These are phyloP conservation scores for Hylaeus anthracinus DNA, from an alignment of 1,140 invertebrate species.

Conservation along the genomic window DNA sequence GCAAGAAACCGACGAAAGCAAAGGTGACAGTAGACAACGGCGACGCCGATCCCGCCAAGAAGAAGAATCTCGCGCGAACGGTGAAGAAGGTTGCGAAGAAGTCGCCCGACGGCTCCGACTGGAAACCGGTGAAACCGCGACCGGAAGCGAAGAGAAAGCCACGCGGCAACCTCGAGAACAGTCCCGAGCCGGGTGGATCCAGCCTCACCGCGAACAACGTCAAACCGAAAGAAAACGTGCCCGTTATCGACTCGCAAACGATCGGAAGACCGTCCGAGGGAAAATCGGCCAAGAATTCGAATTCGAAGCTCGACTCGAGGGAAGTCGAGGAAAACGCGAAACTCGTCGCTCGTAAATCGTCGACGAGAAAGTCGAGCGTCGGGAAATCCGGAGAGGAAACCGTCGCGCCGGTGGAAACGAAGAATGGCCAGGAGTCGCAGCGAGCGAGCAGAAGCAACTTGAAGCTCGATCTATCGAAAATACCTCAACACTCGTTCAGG, in stretches of 20 bases:
- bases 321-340: neutral
- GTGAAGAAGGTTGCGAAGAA: constrained; percentile 75
- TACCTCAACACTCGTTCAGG: constrained; percentile 79
- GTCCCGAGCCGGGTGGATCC: constrained; percentile 5
- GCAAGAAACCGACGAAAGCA: constrained; percentile 60
- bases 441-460: constrained; percentile 77
- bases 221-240: constrained; percentile 13
- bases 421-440: constrained; percentile 12
- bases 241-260: no score
- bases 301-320: no score
- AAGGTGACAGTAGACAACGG: constrained; percentile 67
- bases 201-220: neutral
- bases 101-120: constrained; percentile 64
- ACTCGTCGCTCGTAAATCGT: neutral
- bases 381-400: neutral
- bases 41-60: constrained; percentile 67
- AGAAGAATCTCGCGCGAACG: constrained; percentile 72
- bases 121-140: constrained; percentile 65
- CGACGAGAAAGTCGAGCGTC: neutral
- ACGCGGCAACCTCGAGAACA: constrained; percentile 31
- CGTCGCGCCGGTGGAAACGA: neutral
- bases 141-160: no score
- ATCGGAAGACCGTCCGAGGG: neutral
- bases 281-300: no score
- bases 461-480: constrained; percentile 86